These are phyloP conservation scores for Apoda limacodes DNA, from an alignment of 2,888 invertebrate species.

Conservation along the genomic window DNA sequence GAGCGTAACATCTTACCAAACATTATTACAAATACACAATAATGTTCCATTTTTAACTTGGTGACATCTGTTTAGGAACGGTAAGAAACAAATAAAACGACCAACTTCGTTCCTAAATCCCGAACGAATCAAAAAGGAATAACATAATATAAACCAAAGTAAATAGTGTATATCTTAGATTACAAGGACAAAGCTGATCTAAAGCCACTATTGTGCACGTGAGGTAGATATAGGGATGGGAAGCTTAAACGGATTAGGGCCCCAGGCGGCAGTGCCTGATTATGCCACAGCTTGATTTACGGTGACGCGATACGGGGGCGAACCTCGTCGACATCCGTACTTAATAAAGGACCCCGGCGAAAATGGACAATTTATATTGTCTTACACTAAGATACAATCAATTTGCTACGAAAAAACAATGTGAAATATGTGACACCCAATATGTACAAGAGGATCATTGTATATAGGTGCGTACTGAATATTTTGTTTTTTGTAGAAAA, in stretches of 20 bases:
- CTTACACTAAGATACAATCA: conserved; percentile 47
- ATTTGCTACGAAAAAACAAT: conserved; percentile 37
- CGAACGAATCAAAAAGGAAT: no score
- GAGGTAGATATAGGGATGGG: conserved; percentile 54
- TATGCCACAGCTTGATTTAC: conserved; percentile 63
- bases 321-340: conserved; percentile 40
- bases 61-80: no score
- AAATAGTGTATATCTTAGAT: no score
- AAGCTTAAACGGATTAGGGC: conserved; percentile 58
- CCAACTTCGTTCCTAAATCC: no score
- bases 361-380: conserved; percentile 56
- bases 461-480: not conserved
- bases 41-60: no score
- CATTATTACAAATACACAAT: no score
- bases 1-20: no score
- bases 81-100: no score
- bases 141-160: no score
- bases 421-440: conserved; percentile 55
- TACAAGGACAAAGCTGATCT: conserved; percentile 24
- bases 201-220: conserved; percentile 49
- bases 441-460: not conserved
- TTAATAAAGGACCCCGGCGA: conserved; percentile 42
- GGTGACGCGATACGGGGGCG: conserved; percentile 54
- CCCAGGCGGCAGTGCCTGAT: conserved; percentile 52
- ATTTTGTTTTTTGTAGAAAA: no score